These are phyloP conservation scores for Urocynchramus pylzowi DNA, from an alignment of 2,113 vertebrate genomes.

Conservation along the genomic window DNA sequence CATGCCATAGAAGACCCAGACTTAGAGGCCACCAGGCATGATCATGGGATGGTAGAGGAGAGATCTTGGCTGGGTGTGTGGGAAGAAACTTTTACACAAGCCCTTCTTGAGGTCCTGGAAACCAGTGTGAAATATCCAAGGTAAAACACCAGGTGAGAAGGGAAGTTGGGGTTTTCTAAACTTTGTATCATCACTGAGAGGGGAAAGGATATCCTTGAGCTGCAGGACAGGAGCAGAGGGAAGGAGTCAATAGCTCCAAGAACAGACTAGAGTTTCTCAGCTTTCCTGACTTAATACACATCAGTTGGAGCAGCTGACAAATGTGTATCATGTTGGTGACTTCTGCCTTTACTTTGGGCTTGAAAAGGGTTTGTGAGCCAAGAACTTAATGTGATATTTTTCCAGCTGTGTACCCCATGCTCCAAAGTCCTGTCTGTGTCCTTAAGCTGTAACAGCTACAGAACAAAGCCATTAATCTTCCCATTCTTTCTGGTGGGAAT, in stretches of 20 bases:
- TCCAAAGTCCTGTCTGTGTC: neutral
- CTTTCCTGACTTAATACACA: neutral
- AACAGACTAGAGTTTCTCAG: neutral
- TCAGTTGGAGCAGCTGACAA: neutral
- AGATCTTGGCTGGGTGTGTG: neutral
- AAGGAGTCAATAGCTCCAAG: neutral
- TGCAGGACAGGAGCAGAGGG: neutral
- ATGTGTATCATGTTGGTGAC: neutral
- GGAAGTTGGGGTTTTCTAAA: fast-evolving
- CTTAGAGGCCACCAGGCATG: too few species aligned
- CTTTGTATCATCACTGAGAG: fast-evolving
- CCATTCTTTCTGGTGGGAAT: neutral
- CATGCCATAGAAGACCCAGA: fast-evolving
- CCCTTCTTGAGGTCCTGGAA: neutral
- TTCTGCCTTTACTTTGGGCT: neutral
- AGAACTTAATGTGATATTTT: neutral
- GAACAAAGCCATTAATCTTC: neutral
- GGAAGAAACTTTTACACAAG: neutral
- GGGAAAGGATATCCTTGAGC: neutral
- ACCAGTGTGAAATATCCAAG: neutral
- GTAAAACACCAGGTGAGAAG: neutral
- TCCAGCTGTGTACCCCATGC: neutral
- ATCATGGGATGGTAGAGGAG: fast-evolving
- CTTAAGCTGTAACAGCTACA: neutral
- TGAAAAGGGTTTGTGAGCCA: neutral